Base-by-base conservation (phyloP, 2,797 vertebrate species). In the Coccyzus lansbergi region DNA sequence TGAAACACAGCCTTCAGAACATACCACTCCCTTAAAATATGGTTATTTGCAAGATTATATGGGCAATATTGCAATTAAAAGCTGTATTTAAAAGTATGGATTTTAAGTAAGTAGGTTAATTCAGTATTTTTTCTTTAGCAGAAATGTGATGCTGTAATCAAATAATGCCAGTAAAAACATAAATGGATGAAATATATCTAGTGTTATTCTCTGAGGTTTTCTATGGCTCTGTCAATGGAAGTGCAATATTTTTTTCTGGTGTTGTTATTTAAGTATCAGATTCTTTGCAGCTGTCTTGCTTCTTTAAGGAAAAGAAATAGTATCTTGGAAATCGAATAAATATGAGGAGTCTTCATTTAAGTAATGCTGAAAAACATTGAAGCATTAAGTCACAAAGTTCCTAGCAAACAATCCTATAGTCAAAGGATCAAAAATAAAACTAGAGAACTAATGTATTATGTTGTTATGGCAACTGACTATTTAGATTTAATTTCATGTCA, bases 401-500 rank as follows among this genome's bases (percentile, higher is more conserved):
- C 44, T 48, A 85, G 69, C 40, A 93, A 87, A 83, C 15, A 93
- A 64, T 84, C 31, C 58, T 68, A 53, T 59, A 76, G 20, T 62
- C 3, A 2, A 81, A 38, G 34, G 48, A 80, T 79, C 26, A 82
- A 86, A 94, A 87, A 79, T 36, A 95, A 93, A 78, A 63, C 79
- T 82, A 58, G 75, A 93, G 48, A 95, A 79, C 77, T 91, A 95
- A 92, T 92, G 40, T 65, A 78, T 92, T 60, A 44, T 68, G 72
- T 92, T 83, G 76, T 88, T 96, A 92, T 94, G 77, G 76, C 58
- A 93, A 96, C 91, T 29, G 59, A 93, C 91, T 87, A 72, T 93
- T 88, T 74, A 76, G 64, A 96, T 86, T 94, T 92, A 93, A 80
- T 89, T 97, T 95, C 70, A 80, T 86, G 69, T 96, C 70, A 89